A percentile compares a stretch with the other conserved stretches of the same genome.
phyloP scores from a whole-genome alignment of 1,140 invertebrate genomes.

The Uloborus diversus region DNA sequence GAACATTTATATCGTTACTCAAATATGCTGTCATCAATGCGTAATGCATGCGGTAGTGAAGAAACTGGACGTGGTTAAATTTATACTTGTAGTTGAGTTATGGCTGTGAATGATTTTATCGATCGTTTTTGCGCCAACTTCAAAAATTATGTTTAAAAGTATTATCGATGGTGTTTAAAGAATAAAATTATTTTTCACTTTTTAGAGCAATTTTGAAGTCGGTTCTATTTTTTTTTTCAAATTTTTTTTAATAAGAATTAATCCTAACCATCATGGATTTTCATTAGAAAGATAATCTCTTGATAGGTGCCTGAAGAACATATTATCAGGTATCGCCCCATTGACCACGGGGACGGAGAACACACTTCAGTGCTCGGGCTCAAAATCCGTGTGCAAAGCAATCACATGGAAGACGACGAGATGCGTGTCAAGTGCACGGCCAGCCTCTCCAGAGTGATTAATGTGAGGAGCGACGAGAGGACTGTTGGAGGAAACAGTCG shows the following conservation, averaged over 20 bases:
- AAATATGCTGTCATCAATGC: too few species aligned
- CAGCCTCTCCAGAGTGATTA: slow-evolving; percentile 37
- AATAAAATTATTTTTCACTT: not conserved
- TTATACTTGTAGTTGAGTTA: too few species aligned
- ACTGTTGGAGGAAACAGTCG: slow-evolving; percentile 39
- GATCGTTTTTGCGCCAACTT: too few species aligned
- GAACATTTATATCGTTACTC: too few species aligned
- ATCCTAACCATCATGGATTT: not conserved
- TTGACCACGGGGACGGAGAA: slow-evolving; percentile 5
- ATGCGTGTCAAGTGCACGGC: slow-evolving; percentile 49
- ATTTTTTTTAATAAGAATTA: not conserved
- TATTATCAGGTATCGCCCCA: slow-evolving; percentile 9
- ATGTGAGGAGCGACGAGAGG: slow-evolving; percentile 39
- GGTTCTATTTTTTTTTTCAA: not conserved
- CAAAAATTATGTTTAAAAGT: too few species aligned
- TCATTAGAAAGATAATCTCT: not conserved
- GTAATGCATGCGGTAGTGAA: too few species aligned
- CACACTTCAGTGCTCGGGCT: slow-evolving; percentile 70
- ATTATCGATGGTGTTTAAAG: not conserved
- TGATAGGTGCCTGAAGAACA: not conserved
- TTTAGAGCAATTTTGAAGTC: not conserved
- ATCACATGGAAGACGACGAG: slow-evolving; percentile 77
- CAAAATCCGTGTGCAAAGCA: slow-evolving; percentile 75
- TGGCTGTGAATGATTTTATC: too few species aligned
- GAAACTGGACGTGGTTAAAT: too few species aligned